Percentiles rank a stretch among this genome's conserved stretches.
phyloP scores from a whole-genome alignment of 1,140 invertebrate species.

The Caenorhabditis remanei region DNA sequence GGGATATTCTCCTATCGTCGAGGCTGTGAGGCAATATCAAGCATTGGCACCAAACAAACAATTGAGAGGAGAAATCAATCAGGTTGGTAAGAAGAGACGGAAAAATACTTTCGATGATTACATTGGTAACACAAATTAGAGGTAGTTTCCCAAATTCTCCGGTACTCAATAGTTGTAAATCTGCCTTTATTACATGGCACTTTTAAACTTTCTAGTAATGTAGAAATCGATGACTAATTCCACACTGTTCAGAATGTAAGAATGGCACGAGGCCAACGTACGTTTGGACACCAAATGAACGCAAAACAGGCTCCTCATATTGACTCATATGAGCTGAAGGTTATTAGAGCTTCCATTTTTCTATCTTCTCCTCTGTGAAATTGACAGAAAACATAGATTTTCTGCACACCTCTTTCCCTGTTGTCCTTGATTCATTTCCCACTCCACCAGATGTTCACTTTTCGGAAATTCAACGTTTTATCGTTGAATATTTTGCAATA shows the following conservation, averaged over 20 bases:
- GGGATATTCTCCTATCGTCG: constrained; percentile 38
- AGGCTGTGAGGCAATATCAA: constrained; percentile 22
- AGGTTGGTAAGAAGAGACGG: neutral
- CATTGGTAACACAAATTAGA: no score
- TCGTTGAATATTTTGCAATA: no score
- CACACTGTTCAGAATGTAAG: neutral
- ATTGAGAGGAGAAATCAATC: constrained; percentile 12
- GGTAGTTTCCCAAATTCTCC: no score
- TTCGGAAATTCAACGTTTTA: no score
- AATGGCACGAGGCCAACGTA: neutral
- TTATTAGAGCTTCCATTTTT: neutral
- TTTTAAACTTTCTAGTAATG: no score
- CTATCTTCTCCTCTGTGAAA: neutral
- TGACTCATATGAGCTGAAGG: constrained; percentile 44
- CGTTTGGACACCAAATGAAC: neutral
- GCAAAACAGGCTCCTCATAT: constrained; percentile 10
- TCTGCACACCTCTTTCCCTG: neutral
- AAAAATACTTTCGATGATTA: no score
- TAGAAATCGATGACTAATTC: no score
- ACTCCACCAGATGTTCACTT: no score
- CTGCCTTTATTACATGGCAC: no score
- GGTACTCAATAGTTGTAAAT: no score
- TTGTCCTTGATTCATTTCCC: neutral
- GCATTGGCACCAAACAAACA: constrained; percentile 12
- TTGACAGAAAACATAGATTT: neutral